Evolutionary conservation across 2,113 vertebrate genomes (phyloP), one percentile per base, ranked within the genome.

Genomic region (Oreamnos americanus): DNA sequence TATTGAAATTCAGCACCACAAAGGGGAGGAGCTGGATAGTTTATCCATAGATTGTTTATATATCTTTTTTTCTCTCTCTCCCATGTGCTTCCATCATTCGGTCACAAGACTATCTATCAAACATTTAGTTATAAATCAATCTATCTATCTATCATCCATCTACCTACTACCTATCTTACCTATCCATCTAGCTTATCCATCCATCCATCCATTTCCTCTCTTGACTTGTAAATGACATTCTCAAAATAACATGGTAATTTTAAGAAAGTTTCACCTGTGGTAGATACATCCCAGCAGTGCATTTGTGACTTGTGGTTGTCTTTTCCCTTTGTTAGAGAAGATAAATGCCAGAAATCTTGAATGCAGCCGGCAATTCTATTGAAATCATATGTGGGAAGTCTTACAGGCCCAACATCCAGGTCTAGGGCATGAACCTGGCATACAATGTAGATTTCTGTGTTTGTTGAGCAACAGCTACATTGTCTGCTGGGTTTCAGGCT

Each of bases 361-460:
- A 23, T 94, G 47, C 2, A 94, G 13, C 14, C 58, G 76, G 49
- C 25, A 93, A 1, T 64, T 92, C 16, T 58, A 21, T 94, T 95
- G 60, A 87, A 92, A 81, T 62, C 62, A 10, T 57, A n/a, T 58
- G 11, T 78, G n/a, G 12, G 36, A 23, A 95, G 43, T 71, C 21
- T 39, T 89, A 0, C 86, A 94, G 94, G 86, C 97, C 88, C 87
- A 98, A 81, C 67, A 43, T 98, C 98, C 98, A 98, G 98, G 99
- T 99, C 98, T 99, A 94, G 96, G 99, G 99, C 99, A 98, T 99
- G 99, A 99, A 99, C 99, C 99, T 99, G 99, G 99, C 99, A 99
- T 99, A 99, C 99, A 99, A 99, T 99, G 99, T 99, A 99, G 99
- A 99, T 99, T 99, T 99, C 99, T 99, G 99, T 99, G 99, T 99